Conservation (phyloP, 30 jellyfish, hydroid and myxozoan genomes). For the Chrysaora quinquecirrha region DNA sequence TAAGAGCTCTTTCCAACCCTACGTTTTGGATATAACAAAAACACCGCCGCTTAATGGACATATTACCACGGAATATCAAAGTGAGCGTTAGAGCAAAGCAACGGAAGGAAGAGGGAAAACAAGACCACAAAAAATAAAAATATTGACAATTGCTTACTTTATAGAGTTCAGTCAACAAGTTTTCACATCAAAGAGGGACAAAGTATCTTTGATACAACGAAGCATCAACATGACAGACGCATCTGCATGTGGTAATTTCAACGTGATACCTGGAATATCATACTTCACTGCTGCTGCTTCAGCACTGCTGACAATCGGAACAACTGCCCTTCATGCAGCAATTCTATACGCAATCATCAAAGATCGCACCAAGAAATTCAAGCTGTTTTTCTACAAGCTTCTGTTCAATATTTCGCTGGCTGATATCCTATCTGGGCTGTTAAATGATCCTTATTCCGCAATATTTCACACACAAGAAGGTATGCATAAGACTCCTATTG, state of each 20-base stretch:
- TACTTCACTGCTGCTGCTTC: constrained; percentile 59
- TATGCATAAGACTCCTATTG: constrained; percentile 30
- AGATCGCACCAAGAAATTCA: constrained; percentile 59
- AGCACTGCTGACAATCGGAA: constrained; percentile 25
- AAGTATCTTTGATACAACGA: too few relatives aligned
- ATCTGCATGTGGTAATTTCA: constrained; percentile 47
- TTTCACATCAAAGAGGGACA: too few relatives aligned
- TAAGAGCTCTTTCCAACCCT: too few relatives aligned
- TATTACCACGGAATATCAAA: too few relatives aligned
- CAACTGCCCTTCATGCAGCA: constrained; percentile 17
- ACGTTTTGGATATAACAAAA: too few relatives aligned
- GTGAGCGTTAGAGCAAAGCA: too few relatives aligned
- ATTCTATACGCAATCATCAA: constrained; percentile 60
- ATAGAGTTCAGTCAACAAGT: too few relatives aligned
- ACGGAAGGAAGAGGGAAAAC: too few relatives aligned
- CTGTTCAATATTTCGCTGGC: constrained; percentile 56
- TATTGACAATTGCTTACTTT: too few relatives aligned
- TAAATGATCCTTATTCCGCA: constrained; percentile 52
- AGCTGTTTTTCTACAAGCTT: constrained; percentile 58
- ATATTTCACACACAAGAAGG: constrained; percentile 53
- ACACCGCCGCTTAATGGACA: too few relatives aligned
- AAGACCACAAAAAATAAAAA: too few relatives aligned
- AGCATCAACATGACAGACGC: constrained; percentile 71
- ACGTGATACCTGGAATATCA: constrained; percentile 53
- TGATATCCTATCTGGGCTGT: constrained; percentile 45